Percentiles rank a stretch among this genome's conserved stretches.
phyloP scores from a whole-genome alignment of 2,888 invertebrate species.

The Ophraella communa region DNA sequence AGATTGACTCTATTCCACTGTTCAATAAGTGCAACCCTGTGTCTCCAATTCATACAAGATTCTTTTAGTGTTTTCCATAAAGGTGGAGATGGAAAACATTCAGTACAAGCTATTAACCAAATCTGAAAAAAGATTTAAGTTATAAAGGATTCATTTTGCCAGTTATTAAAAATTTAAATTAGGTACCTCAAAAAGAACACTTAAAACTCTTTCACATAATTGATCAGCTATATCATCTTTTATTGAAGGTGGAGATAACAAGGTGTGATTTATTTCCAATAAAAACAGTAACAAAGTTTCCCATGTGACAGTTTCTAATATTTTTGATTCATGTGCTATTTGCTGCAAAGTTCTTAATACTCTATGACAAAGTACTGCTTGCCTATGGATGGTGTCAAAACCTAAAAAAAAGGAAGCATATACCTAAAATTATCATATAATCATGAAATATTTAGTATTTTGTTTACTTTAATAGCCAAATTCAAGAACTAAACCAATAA shows the following conservation, averaged over 20 bases:
- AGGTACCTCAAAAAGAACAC: constrained; percentile 86
- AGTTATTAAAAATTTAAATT: background rate
- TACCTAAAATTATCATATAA: background rate
- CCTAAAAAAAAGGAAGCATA: constrained; percentile 61
- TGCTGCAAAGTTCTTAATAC: constrained; percentile 86
- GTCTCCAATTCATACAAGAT: constrained; percentile 92
- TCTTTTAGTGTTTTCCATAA: constrained; percentile 94
- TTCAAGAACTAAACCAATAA: too few relatives aligned
- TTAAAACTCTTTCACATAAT: constrained; percentile 90
- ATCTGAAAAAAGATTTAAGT: constrained; percentile 53
- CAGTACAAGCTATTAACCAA: constrained; percentile 76
- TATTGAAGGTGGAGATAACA: constrained; percentile 90
- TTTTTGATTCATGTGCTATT: constrained; percentile 76
- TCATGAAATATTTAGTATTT: too few relatives aligned
- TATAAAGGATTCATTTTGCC: background rate
- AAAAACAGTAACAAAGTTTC: constrained; percentile 86
- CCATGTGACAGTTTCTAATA: constrained; percentile 88
- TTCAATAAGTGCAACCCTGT: constrained; percentile 88
- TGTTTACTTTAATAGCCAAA: too few relatives aligned
- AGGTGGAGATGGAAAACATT: constrained; percentile 93
- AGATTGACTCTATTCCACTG: constrained; percentile 96
- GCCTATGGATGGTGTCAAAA: constrained; percentile 88
- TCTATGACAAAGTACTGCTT: constrained; percentile 92
- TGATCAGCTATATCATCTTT: constrained; percentile 93
- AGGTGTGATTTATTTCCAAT: constrained; percentile 87